phyloP scores from a whole-genome alignment of 2,888 invertebrate genomes.

The Pharmacophagus antenor region DNA sequence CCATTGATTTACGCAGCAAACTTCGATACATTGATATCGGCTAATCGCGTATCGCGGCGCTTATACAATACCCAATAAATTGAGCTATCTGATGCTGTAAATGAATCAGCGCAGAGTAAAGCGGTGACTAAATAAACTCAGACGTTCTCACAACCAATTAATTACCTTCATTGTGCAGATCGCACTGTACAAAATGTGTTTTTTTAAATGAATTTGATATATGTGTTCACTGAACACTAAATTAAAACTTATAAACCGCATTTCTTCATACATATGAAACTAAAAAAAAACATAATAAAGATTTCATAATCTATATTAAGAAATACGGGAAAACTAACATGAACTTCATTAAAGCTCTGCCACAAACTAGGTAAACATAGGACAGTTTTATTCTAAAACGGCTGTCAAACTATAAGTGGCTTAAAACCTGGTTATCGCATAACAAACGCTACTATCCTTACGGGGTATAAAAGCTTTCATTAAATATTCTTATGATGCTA shows the following conservation, averaged over 20 bases:
- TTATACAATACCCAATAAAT: conserved; percentile 23
- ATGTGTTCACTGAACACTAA: neutral
- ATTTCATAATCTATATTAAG: too few species aligned
- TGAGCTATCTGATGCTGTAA: conserved; percentile 27
- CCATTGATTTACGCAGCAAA: conserved; percentile 16
- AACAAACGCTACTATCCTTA: neutral
- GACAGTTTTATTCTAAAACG: too few species aligned
- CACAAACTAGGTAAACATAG: too few species aligned
- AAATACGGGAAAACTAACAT: too few species aligned
- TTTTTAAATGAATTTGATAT: neutral
- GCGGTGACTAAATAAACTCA: conserved; percentile 14
- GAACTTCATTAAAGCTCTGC: too few species aligned
- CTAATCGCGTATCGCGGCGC: conserved; percentile 19
- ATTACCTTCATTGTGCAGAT: conserved; percentile 11
- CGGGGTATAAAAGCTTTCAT: conserved; percentile 18
- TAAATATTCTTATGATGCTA: conserved; percentile 17
- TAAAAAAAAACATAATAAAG: too few species aligned
- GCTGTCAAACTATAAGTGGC: too few species aligned
- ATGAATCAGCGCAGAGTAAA: conserved; percentile 25
- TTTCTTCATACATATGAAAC: too few species aligned
- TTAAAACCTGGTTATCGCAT: conserved; percentile 11
- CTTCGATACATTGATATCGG: conserved; percentile 22
- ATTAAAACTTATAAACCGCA: neutral
- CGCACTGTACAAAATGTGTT: conserved; percentile 10
- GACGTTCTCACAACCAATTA: conserved; percentile 13